phyloP scores from a whole-genome alignment of 2,797 vertebrate genomes.

The Spea hammondii region DNA sequence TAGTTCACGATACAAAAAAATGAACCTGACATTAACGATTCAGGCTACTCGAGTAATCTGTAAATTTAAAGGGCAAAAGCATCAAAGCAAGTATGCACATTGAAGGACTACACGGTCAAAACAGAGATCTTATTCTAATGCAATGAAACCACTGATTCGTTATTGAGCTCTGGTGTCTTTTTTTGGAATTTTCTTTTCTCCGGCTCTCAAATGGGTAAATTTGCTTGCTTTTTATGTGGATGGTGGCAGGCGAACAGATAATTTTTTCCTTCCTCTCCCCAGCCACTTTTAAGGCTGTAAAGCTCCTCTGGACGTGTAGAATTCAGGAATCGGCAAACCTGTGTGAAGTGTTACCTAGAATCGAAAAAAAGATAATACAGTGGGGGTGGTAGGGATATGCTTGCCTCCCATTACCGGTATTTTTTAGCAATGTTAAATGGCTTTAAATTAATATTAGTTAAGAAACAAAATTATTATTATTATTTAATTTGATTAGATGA shows the following conservation, averaged over 20 bases:
- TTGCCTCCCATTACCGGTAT: too few species aligned
- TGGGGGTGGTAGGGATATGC: too few species aligned
- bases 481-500: too few species aligned
- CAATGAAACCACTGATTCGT: too few species aligned
- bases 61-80: constrained; percentile 57
- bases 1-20: constrained; percentile 36
- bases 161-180: too few species aligned
- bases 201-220: constrained; percentile 24
- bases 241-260: neutral
- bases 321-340: constrained; percentile 89
- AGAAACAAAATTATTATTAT: too few species aligned
- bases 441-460: too few species aligned
- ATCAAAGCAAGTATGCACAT: constrained; percentile 57
- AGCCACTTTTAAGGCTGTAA: constrained; percentile 62
- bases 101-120: constrained; percentile 17
- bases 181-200: constrained; percentile 10
- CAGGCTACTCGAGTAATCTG: constrained; percentile 55
- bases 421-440: too few species aligned
- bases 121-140: too few species aligned
- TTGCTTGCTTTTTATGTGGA: constrained; percentile 30
- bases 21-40: constrained; percentile 44
- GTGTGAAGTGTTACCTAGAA: constrained; percentile 91
- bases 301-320: constrained; percentile 79
- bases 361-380: neutral
- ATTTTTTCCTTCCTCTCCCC: constrained; percentile 43